phyloP scores from a whole-genome alignment of 2,113 vertebrate genomes.

The Austrofundulus limnaeus region DNA sequence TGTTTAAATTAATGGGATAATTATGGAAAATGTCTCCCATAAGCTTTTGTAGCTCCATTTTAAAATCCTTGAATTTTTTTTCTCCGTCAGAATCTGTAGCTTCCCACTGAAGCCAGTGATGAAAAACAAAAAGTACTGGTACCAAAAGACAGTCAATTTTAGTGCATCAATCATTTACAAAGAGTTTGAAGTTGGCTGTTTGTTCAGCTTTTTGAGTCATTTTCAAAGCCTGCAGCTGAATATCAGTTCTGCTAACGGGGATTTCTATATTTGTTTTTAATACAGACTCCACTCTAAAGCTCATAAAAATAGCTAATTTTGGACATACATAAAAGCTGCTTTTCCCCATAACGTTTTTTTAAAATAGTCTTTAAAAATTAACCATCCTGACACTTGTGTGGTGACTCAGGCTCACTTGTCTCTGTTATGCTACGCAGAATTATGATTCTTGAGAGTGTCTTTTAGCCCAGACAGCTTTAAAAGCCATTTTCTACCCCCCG shows the following conservation, averaged over 20 bases:
- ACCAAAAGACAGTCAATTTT: conserved; percentile 33
- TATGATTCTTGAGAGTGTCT: conserved; percentile 7
- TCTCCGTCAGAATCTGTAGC: no score
- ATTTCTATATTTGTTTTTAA: conserved; percentile 32
- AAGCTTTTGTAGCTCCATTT: conserved; percentile 38
- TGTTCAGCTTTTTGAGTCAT: conserved; percentile 44
- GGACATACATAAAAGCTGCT: conserved; percentile 14
- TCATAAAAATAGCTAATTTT: conserved; percentile 15
- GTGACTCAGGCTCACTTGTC: conserved; percentile 17
- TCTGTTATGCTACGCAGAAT: conserved; percentile 5
- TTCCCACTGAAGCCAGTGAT: conserved; percentile 47
- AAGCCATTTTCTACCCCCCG: not conserved
- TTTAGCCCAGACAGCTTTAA: conserved; percentile 4
- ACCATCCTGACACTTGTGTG: conserved; percentile 10
- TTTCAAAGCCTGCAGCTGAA: conserved; percentile 51
- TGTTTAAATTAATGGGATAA: conserved; percentile 33
- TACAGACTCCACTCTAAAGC: conserved; percentile 23
- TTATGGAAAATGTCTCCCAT: conserved; percentile 32
- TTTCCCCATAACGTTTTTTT: conserved; percentile 22
- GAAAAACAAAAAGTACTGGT: conserved; percentile 38
- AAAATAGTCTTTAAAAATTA: conserved; percentile 7
- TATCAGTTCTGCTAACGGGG: conserved; percentile 34
- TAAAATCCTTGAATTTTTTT: no score
- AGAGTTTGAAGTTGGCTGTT: conserved; percentile 53
- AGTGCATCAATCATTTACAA: conserved; percentile 39